A percentile compares a stretch with the other conserved stretches of the same genome.
These are phyloP conservation scores for Sminthurides aquaticus DNA, from an alignment of 2,888 invertebrate genomes.

Conservation along the genomic window DNA sequence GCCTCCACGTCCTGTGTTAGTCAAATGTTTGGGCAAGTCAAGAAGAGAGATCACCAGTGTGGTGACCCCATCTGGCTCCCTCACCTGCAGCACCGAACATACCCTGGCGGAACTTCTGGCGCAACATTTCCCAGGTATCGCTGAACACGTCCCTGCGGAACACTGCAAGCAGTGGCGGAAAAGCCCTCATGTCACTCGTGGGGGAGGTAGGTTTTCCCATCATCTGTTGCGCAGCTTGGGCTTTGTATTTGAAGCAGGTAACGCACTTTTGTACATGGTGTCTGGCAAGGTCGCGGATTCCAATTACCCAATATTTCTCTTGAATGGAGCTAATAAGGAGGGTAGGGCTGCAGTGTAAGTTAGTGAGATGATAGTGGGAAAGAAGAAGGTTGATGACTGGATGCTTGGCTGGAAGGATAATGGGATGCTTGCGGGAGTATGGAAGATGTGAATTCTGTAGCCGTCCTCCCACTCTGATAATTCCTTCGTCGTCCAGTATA, in stretches of 20 bases:
- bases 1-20: not conserved
- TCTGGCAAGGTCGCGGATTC: not conserved
- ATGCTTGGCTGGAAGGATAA: not conserved
- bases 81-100: no score
- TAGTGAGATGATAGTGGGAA: not conserved
- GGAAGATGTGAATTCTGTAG: not conserved
- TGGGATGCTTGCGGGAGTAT: not conserved
- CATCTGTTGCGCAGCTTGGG: not conserved
- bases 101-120: no score
- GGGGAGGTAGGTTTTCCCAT: slow-evolving; percentile 11
- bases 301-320: not conserved
- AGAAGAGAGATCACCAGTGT: not conserved
- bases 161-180: no score
- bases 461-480: not conserved
- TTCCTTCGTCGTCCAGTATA: no score
- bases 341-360: not conserved
- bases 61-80: not conserved
- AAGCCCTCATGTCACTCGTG: no score
- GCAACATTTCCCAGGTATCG: no score
- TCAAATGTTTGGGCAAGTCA: not conserved
- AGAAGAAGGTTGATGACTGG: not conserved
- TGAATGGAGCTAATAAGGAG: not conserved
- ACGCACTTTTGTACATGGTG: not conserved
- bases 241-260: not conserved
- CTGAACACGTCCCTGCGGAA: no score